Percentiles rank a stretch among this genome's conserved stretches.
These are phyloP conservation scores for Falco punctatus DNA, from an alignment of 2,113 vertebrate genomes.

Conservation along the genomic window DNA sequence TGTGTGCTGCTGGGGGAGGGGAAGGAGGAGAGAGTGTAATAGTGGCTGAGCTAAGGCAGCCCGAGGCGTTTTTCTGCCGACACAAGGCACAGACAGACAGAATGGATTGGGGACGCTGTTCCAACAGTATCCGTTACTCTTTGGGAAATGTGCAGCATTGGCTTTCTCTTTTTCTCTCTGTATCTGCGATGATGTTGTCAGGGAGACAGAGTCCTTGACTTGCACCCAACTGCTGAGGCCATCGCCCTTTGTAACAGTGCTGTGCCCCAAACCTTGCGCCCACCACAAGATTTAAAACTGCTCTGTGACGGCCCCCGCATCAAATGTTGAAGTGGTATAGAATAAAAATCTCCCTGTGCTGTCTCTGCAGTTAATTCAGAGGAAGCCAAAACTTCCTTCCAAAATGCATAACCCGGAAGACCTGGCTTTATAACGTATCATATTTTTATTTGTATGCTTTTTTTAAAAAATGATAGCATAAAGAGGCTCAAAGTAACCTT, in stretches of 20 bases:
- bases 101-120: constrained; percentile 28
- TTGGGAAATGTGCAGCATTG: constrained; percentile 26
- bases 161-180: constrained; percentile 17
- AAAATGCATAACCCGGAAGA: background rate
- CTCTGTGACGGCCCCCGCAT: background rate
- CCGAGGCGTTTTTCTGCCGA: constrained; percentile 57
- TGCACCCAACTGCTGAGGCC: background rate
- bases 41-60: constrained; percentile 48
- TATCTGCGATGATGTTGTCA: background rate
- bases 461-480: fast-evolving
- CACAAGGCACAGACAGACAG: constrained; percentile 52
- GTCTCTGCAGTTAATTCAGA: background rate
- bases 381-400: background rate
- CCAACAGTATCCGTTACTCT: constrained; percentile 44
- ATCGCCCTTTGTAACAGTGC: background rate
- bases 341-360: background rate
- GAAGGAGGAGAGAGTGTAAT: constrained; percentile 5
- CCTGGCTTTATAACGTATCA: background rate
- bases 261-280: background rate
- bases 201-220: background rate
- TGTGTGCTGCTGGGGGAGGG: constrained; percentile 18
- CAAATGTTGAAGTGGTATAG: background rate
- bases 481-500: background rate
- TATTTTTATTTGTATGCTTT: background rate
- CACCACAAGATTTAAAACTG: background rate